Evolutionary conservation across 2,888 invertebrate species (phyloP).

Genomic region (Cheilosia vulpina): DNA sequence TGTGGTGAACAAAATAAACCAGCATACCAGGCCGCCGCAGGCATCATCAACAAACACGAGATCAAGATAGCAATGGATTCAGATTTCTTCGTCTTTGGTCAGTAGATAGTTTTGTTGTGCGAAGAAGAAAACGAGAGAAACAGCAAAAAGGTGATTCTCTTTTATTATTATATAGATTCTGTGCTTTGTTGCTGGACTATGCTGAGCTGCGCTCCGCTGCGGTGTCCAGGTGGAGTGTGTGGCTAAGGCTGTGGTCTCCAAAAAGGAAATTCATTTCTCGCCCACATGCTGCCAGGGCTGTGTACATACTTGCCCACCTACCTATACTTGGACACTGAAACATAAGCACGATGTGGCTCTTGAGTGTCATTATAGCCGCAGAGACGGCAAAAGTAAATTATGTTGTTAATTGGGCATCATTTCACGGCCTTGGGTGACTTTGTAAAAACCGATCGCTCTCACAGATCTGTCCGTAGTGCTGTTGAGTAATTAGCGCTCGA

Average conservation of each 20-base stretch:
- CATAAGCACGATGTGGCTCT: conserved; percentile 12
- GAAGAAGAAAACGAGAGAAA: conserved; percentile 23
- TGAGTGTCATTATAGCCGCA: background rate
- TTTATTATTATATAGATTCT: conserved; percentile 18
- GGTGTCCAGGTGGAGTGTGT: conserved; percentile 17
- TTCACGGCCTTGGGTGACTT: conserved; percentile 19
- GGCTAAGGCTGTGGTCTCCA: conserved; percentile 14
- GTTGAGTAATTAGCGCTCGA: conserved; percentile 21
- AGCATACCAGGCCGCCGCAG: conserved; percentile 44
- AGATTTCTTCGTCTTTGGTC: conserved; percentile 50
- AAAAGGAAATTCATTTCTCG: conserved; percentile 54
- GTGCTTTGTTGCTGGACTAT: conserved; percentile 4
- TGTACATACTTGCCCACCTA: too few species aligned
- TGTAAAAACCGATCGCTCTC: conserved; percentile 6
- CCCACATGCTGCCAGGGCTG: conserved; percentile 24
- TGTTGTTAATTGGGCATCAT: conserved; percentile 17
- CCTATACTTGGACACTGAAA: conserved; percentile 13
- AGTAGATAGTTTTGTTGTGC: conserved; percentile 5
- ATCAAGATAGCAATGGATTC: conserved; percentile 44
- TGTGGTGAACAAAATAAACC: conserved; percentile 8
- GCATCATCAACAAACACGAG: conserved; percentile 45
- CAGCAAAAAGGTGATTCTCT: conserved; percentile 44
- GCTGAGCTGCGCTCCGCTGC: background rate
- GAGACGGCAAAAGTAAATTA: background rate
- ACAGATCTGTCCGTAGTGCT: background rate